Evolutionary conservation across 2,113 vertebrate genomes (phyloP).

Genomic region (Eptesicus fuscus): DNA sequence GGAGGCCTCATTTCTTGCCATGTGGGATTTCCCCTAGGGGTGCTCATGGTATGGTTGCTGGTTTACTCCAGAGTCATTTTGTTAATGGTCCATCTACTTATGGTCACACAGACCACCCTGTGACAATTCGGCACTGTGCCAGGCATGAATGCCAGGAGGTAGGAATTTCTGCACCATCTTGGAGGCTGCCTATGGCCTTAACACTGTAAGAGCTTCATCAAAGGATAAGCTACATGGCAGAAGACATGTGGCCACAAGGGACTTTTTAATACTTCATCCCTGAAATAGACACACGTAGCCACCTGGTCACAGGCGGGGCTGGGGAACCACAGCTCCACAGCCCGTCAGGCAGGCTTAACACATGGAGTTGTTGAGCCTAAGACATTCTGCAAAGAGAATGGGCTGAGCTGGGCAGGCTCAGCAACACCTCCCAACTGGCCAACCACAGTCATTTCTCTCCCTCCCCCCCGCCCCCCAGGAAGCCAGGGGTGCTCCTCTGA

Average conservation of each 20-base stretch:
- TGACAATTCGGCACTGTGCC: accelerated
- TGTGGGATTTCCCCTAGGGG: not conserved
- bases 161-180: not conserved
- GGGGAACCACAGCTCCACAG: too few relatives aligned
- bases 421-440: not conserved
- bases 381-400: not conserved
- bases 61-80: not conserved
- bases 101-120: not conserved
- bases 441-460: accelerated
- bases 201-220: not conserved
- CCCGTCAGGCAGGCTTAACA: not conserved
- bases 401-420: not conserved
- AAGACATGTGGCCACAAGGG: not conserved
- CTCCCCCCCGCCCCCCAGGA: not conserved
- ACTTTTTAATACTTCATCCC: not conserved
- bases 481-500: too few relatives aligned
- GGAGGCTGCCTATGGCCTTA: not conserved
- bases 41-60: not conserved
- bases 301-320: not conserved
- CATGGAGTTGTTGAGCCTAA: accelerated
- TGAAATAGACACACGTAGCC: not conserved
- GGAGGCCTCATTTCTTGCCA: not conserved
- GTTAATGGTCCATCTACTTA: not conserved
- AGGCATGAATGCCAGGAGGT: not conserved
- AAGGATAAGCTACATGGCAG: not conserved